A percentile compares a stretch with the other conserved stretches of the same genome.
Conservation (phyloP, 2,113 vertebrate species). For the Todiramphus saurophagus region DNA sequence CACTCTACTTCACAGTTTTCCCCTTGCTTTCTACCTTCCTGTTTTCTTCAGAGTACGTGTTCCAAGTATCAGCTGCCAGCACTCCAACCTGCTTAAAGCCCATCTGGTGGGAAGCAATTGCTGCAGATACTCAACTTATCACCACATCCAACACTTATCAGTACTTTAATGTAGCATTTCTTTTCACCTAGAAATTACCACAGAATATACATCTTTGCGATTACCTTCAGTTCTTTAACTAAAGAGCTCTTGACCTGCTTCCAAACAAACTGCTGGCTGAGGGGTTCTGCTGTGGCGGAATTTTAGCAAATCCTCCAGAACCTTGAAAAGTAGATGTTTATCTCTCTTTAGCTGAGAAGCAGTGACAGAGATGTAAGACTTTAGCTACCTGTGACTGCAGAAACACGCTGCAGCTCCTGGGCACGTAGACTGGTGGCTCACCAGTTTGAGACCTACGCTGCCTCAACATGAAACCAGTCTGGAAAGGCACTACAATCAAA, state of each 20-base stretch:
- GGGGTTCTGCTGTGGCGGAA: neutral
- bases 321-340: neutral
- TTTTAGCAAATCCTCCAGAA: neutral
- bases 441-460: neutral
- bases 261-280: neutral
- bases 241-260: neutral
- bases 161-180: neutral
- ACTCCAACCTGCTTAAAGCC: neutral
- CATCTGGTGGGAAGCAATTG: neutral
- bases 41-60: neutral
- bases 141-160: neutral
- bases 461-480: neutral
- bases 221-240: neutral
- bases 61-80: neutral
- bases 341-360: neutral
- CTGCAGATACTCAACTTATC: neutral
- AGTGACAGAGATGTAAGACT: neutral
- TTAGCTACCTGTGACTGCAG: neutral
- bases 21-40: neutral
- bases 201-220: neutral
- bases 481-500: neutral
- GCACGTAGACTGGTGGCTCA: neutral
- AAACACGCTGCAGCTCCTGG: neutral
- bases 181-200: neutral
- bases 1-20: neutral